A percentile compares a stretch with the other conserved stretches of the same genome.
phyloP scores from a whole-genome alignment of 2,113 vertebrate species.

The Marcusenius ussheri region DNA sequence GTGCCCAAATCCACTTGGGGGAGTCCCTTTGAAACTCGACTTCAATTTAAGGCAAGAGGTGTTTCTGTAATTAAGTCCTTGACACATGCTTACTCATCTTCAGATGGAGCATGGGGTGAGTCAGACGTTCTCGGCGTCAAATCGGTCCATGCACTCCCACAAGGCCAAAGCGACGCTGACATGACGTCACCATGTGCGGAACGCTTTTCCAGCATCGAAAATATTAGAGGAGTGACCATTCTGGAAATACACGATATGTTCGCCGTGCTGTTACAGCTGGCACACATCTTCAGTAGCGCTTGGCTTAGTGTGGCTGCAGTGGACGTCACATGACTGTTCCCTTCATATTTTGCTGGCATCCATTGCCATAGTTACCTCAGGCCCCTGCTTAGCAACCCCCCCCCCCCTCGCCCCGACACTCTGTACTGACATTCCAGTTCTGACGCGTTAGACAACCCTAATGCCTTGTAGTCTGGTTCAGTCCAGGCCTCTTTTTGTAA shows the following conservation, averaged over 20 bases:
- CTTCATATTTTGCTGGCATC: conserved; percentile 9
- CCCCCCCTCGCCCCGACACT: conserved; percentile 34
- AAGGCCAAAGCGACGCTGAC: neutral
- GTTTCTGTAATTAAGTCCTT: neutral
- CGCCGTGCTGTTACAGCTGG: neutral
- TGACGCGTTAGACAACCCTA: conserved; percentile 28
- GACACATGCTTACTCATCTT: neutral
- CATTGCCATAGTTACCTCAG: conserved; percentile 27
- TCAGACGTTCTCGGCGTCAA: neutral
- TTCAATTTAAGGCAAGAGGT: neutral
- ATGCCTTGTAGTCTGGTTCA: conserved; percentile 41
- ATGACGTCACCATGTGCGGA: neutral
- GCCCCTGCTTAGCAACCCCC: conserved; percentile 26
- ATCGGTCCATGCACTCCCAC: neutral
- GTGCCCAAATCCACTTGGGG: neutral
- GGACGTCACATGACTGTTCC: neutral
- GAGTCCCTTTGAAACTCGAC: neutral
- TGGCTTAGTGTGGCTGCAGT: conserved; percentile 9
- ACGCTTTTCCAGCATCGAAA: neutral
- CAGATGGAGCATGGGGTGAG: neutral
- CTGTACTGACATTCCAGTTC: conserved; percentile 48
- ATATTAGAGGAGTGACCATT: neutral
- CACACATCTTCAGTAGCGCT: neutral
- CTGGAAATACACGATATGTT: neutral
- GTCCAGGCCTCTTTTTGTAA: conserved; percentile 37